Percentiles rank a stretch among this genome's conserved stretches.
Conservation (phyloP, 2,113 vertebrate species). For the Eolophus roseicapilla region DNA sequence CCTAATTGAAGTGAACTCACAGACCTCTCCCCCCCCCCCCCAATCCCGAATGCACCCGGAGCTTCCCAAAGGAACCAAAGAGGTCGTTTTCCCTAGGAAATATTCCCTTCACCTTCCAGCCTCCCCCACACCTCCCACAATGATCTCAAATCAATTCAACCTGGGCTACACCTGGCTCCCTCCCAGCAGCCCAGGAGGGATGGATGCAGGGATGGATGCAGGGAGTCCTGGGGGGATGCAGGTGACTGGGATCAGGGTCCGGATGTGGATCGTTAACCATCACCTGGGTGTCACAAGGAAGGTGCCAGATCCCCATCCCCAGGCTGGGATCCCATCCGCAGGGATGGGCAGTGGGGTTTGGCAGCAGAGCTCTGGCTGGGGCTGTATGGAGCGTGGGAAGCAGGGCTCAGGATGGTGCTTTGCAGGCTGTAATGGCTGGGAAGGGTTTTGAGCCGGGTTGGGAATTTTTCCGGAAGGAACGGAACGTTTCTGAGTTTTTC, state of each 20-base stretch:
- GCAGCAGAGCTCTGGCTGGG: accelerated
- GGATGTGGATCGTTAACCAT: accelerated
- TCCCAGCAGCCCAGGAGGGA: background rate
- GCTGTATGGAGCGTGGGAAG: background rate
- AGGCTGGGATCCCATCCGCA: background rate
- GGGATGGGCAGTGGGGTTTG: background rate
- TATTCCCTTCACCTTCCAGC: background rate
- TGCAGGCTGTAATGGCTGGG: background rate
- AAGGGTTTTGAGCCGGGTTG: background rate
- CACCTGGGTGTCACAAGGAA: background rate
- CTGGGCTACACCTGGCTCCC: conserved; percentile 13
- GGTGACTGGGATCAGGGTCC: accelerated
- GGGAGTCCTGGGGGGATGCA: background rate
- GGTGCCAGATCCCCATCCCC: accelerated
- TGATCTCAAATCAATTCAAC: background rate
- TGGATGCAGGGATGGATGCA: accelerated
- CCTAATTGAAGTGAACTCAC: background rate
- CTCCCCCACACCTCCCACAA: background rate
- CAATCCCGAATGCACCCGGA: background rate
- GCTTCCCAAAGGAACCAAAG: background rate
- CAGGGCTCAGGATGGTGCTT: accelerated
- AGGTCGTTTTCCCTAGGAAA: background rate
- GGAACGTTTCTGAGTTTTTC: background rate
- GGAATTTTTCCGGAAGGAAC: background rate
- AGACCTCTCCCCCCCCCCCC: background rate